Evolutionary conservation across 2,113 vertebrate genomes (phyloP).

Genomic region (Sebastes fasciatus): DNA sequence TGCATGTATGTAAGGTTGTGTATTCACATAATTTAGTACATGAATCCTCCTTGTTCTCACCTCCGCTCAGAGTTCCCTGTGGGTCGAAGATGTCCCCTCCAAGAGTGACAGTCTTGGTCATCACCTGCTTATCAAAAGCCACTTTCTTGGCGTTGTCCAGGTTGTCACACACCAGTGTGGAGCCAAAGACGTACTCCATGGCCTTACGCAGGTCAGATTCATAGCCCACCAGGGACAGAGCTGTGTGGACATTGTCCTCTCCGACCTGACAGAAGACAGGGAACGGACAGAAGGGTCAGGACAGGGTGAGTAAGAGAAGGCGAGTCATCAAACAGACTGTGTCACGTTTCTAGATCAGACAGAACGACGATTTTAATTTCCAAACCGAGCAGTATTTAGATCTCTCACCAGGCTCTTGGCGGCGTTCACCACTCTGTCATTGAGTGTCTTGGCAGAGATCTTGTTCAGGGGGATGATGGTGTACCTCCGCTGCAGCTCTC

Average conservation of each 20-base stretch:
- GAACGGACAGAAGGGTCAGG: not conserved
- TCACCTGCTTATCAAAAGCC: constrained; percentile 92
- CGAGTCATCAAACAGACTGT: not conserved
- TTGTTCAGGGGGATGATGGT: constrained; percentile 97
- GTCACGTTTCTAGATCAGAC: not conserved
- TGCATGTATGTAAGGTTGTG: not conserved
- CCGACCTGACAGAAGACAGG: constrained; percentile 84
- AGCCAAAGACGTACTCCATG: constrained; percentile 97
- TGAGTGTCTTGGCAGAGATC: constrained; percentile 89
- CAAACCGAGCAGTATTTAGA: not conserved
- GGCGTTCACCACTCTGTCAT: constrained; percentile 77
- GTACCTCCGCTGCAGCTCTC: constrained; percentile 90
- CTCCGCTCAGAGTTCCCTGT: constrained; percentile 95
- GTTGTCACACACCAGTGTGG: constrained; percentile 90
- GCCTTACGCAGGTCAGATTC: constrained; percentile 92
- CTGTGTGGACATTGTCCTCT: constrained; percentile 85
- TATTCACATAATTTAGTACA: not conserved
- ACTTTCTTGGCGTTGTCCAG: constrained; percentile 95
- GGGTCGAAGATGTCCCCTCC: constrained; percentile 95
- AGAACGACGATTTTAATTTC: not conserved
- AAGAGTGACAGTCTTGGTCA: constrained; percentile 92
- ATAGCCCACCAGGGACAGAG: constrained; percentile 90
- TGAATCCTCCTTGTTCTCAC: constrained; percentile 69
- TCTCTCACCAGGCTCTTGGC: constrained; percentile 90
- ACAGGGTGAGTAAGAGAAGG: not conserved